phyloP scores from a whole-genome alignment of 2,113 vertebrate species.

The Machaerirhynchus nigripectus region DNA sequence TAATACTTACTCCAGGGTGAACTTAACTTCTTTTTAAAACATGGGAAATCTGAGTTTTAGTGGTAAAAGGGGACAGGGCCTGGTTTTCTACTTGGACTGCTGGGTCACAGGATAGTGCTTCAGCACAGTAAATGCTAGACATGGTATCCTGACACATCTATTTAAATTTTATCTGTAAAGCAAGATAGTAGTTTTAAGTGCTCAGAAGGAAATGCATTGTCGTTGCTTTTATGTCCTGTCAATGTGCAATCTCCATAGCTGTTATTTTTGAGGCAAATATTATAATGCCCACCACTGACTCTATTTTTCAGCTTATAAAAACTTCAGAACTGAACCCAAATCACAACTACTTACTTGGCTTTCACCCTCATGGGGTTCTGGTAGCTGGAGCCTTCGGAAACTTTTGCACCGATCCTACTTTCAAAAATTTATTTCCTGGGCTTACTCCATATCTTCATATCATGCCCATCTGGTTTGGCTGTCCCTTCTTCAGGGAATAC shows the following conservation, averaged over 20 bases:
- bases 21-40: neutral
- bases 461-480: slow-evolving; percentile 68
- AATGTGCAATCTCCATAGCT: neutral
- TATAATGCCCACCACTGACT: neutral
- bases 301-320: slow-evolving; percentile 73
- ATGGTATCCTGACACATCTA: neutral
- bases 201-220: neutral
- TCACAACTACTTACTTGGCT: slow-evolving; percentile 79
- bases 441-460: slow-evolving; percentile 72
- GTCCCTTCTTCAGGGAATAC: slow-evolving; percentile 77
- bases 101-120: neutral
- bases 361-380: slow-evolving; percentile 79
- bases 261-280: neutral
- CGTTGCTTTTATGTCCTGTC: neutral
- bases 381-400: slow-evolving; percentile 77
- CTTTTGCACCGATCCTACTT: slow-evolving; percentile 68
- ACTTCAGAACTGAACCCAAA: slow-evolving; percentile 74
- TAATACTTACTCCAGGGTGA: neutral
- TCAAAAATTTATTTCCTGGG: slow-evolving; percentile 73
- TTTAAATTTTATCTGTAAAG: neutral
- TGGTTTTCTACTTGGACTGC: neutral
- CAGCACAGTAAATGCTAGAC: neutral
- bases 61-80: neutral
- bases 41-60: neutral
- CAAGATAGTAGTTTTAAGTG: neutral